A percentile compares a stretch with the other conserved stretches of the same genome.
These are phyloP conservation scores for Disparrhopalites patrizii DNA, from an alignment of 2,888 invertebrate genomes.

Conservation along the genomic window DNA sequence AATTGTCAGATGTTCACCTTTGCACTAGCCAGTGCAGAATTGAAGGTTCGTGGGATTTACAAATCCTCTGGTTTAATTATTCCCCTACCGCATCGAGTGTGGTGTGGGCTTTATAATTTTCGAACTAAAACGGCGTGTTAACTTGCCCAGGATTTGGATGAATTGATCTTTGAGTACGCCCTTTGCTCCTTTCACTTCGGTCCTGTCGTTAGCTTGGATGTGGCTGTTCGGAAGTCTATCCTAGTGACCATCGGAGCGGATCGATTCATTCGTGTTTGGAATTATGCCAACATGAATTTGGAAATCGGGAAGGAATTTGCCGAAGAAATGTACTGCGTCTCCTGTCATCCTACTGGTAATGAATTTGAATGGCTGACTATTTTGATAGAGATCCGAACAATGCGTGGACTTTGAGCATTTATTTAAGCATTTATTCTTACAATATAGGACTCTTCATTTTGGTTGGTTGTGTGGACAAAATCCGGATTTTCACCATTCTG, in stretches of 20 bases:
- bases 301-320: slow-evolving; percentile 71
- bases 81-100: neutral
- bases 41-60: slow-evolving; percentile 49
- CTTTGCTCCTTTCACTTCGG: slow-evolving; percentile 77
- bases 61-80: neutral
- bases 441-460: slow-evolving; percentile 76
- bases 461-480: slow-evolving; percentile 85
- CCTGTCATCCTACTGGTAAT: slow-evolving; percentile 63
- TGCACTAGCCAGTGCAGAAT: slow-evolving; percentile 52
- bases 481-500: slow-evolving; percentile 79
- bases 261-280: slow-evolving; percentile 84
- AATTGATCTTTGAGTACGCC: slow-evolving; percentile 62
- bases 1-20: slow-evolving; percentile 54
- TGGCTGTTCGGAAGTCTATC: slow-evolving; percentile 85
- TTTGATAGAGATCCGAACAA: too few relatives aligned
- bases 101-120: neutral
- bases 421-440: too few relatives aligned
- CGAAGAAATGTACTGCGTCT: slow-evolving; percentile 74
- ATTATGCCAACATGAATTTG: slow-evolving; percentile 76
- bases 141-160: slow-evolving; percentile 54
- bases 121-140: neutral
- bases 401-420: too few relatives aligned
- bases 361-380: neutral
- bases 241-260: slow-evolving; percentile 80
- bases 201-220: slow-evolving; percentile 71